A percentile compares a stretch with the other conserved stretches of the same genome.
Evolutionary conservation across 2,113 vertebrate species (phyloP).

Genomic region (Tapirus terrestris): DNA sequence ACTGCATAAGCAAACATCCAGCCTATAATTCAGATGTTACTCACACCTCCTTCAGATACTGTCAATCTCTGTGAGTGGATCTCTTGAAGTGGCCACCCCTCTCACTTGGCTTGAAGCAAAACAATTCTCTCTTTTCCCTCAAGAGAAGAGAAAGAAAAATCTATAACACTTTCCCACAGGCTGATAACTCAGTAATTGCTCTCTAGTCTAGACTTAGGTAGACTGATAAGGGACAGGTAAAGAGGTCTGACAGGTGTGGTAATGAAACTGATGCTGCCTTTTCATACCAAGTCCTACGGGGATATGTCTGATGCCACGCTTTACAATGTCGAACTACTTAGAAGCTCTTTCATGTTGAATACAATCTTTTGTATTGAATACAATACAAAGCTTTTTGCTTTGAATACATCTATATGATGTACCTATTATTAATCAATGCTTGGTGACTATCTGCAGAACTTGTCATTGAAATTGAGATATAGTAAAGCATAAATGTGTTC

Average conservation of each 20-base stretch:
- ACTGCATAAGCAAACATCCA: neutral
- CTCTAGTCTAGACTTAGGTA: neutral
- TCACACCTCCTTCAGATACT: neutral
- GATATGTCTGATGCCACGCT: neutral
- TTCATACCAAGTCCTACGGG: neutral
- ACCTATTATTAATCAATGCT: conserved; percentile 9
- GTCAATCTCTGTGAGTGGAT: neutral
- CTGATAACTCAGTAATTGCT: neutral
- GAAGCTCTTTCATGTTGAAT: neutral
- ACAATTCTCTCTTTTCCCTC: neutral
- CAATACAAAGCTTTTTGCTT: neutral
- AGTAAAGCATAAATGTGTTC: neutral
- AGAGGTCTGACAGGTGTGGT: neutral
- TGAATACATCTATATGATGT: neutral
- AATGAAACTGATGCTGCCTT: neutral
- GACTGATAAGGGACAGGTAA: neutral
- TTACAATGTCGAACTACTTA: neutral
- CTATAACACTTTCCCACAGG: neutral
- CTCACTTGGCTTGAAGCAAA: neutral
- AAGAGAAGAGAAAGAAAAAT: neutral
- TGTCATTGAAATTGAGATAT: neutral
- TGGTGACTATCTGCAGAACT: neutral
- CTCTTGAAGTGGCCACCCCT: neutral
- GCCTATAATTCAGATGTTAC: neutral
- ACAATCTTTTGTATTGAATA: neutral